Conservation (phyloP, 2,113 vertebrate species). For the Ploceus nigricollis region DNA sequence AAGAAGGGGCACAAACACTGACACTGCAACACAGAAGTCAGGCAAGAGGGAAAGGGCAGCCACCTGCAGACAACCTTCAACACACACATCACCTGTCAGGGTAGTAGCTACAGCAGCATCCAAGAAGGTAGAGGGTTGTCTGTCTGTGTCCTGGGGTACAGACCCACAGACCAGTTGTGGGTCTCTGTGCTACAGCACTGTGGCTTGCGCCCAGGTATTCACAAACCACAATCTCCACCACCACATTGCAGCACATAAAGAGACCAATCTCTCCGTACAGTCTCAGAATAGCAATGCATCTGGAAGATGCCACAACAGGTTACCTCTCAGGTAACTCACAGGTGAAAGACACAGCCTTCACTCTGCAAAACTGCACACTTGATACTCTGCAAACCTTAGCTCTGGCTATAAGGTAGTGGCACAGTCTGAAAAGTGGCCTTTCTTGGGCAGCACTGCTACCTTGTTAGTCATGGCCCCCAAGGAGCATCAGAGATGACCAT, state of each 20-base stretch:
- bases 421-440: neutral
- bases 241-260: fast-evolving
- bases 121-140: fast-evolving
- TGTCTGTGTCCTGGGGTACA: neutral
- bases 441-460: neutral
- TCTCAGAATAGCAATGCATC: neutral
- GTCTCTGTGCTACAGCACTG: neutral
- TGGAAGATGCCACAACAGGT: neutral
- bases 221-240: neutral
- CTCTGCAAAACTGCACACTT: neutral
- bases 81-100: fast-evolving
- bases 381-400: neutral
- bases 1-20: neutral
- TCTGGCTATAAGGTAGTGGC: neutral
- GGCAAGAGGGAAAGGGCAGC: neutral
- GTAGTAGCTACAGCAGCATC: neutral
- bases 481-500: neutral
- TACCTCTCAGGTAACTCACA: neutral
- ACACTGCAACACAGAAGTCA: fast-evolving
- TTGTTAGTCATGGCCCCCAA: neutral
- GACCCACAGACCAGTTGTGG: fast-evolving
- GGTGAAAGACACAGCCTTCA: neutral
- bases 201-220: neutral
- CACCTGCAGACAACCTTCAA: neutral
- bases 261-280: neutral